Evolutionary conservation across 1,140 invertebrate genomes (phyloP).

Genomic region (Drosophila kepulauana): DNA sequence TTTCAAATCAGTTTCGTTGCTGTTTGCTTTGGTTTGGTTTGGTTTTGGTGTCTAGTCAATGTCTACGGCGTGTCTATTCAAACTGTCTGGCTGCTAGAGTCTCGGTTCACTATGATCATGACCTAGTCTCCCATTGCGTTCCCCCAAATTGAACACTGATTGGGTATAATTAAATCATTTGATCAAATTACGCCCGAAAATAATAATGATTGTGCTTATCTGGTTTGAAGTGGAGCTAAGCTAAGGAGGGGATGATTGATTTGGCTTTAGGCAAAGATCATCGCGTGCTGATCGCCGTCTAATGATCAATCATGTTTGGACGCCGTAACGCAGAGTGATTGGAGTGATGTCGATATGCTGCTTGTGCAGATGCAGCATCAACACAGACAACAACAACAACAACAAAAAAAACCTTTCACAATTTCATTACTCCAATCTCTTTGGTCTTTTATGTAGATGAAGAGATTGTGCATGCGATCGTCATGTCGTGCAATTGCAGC

Average conservation of each 20-base stretch:
- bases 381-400: too few species aligned
- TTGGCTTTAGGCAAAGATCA: slow-evolving; percentile 30
- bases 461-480: slow-evolving; percentile 40
- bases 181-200: slow-evolving; percentile 26
- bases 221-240: background rate
- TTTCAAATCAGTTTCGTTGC: background rate
- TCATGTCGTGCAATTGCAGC: slow-evolving; percentile 59
- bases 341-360: slow-evolving; percentile 28
- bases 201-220: background rate
- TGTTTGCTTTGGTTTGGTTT: too few species aligned
- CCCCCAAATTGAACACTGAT: slow-evolving; percentile 1
- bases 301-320: slow-evolving; percentile 44
- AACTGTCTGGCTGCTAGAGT: background rate
- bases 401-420: slow-evolving; percentile 72
- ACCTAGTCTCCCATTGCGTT: slow-evolving; percentile 9
- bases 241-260: slow-evolving; percentile 34
- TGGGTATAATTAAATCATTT: slow-evolving; percentile 30
- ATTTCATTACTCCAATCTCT: slow-evolving; percentile 64
- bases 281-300: slow-evolving; percentile 31
- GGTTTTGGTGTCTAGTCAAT: background rate
- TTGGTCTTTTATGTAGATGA: slow-evolving; percentile 33
- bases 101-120: slow-evolving; percentile 11
- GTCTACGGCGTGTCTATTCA: background rate
- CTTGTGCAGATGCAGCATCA: slow-evolving; percentile 39
- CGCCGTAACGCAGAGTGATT: slow-evolving; percentile 38